Evolutionary conservation across 2,797 vertebrate species (phyloP), one percentile per base, ranked within the genome.

Genomic region (Fundulus diaphanus): DNA sequence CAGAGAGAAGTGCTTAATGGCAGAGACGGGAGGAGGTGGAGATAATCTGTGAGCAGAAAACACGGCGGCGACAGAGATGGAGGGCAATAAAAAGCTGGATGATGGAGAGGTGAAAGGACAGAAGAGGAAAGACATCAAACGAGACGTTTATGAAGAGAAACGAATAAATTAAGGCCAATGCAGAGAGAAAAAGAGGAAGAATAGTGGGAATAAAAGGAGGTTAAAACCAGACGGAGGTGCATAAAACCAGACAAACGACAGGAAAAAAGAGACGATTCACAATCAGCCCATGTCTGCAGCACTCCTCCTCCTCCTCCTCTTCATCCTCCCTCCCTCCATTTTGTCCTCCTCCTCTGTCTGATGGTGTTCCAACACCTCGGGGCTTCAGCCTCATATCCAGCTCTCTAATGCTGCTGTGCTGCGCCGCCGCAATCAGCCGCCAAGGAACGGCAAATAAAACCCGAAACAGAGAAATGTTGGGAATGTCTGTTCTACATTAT

Each of bases 261-360:
- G 69, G 31, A 81, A 48, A 78, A 35, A 44, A 51, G 57, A 79
- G 79, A 79, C 51, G 27, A 77, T 87, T 82, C 59, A 4, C 70
- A 85, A 79, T 82, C 82, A 91, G 85, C 57, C 79, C 70, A 33
- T 80, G 83, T 90, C 88, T 88, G 90, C 84, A 75, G 40, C 76
- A 29, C 76, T 83, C 73, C 81, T 80, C 61, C 74, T 73, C 82
- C 51, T 73, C 69, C 65, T 61, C 75, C 27, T 69, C 13, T 52
- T 72, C 24, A 33, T 73, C 16, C n/a, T 42, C 76, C 84, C 81
- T 87, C 84, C 87, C 85, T 90, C 90, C 91, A 92, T 92, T 91
- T 93, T 90, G 89, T 92, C 84, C 22, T 90, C 81, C 66, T 89
- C 80, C 78, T 87, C 88, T 68, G 77, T 90, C 82, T 91, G 90